Percentiles rank a stretch among this genome's conserved stretches.
phyloP scores from a whole-genome alignment of 2,113 vertebrate species.

The Cephalopterus ornatus region DNA sequence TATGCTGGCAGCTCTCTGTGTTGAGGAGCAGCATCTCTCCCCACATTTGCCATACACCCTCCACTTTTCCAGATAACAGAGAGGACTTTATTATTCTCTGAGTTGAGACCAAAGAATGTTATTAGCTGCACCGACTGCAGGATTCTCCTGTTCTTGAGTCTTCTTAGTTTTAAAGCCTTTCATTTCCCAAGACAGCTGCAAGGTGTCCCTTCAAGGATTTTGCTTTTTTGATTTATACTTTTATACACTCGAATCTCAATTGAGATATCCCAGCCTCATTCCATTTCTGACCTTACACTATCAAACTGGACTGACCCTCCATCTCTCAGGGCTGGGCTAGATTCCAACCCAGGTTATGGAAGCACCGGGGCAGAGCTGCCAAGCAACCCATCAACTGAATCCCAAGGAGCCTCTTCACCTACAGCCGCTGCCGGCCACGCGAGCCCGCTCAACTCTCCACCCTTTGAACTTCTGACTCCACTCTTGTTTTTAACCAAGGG shows the following conservation, averaged over 20 bases:
- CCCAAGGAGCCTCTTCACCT: conserved; percentile 65
- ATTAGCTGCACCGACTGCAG: neutral
- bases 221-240: conserved; percentile 77
- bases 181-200: conserved; percentile 69
- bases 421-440: neutral
- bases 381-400: conserved; percentile 60
- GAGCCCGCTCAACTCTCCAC: conserved; percentile 59
- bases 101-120: neutral
- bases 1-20: neutral
- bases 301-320: conserved; percentile 66
- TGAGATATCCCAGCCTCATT: conserved; percentile 72
- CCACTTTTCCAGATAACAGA: neutral
- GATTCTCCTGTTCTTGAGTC: neutral
- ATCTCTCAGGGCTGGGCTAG: conserved; percentile 71
- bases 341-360: conserved; percentile 69
- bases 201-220: conserved; percentile 77
- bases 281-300: conserved; percentile 72
- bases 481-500: neutral
- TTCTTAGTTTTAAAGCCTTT: conserved; percentile 73
- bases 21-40: neutral
- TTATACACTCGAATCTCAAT: conserved; percentile 68
- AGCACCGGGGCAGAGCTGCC: conserved; percentile 66
- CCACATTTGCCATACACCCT: neutral
- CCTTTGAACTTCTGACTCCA: conserved; percentile 71
- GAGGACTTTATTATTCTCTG: neutral